phyloP scores from a whole-genome alignment of 1,140 invertebrate species.

The Apis florea region DNA sequence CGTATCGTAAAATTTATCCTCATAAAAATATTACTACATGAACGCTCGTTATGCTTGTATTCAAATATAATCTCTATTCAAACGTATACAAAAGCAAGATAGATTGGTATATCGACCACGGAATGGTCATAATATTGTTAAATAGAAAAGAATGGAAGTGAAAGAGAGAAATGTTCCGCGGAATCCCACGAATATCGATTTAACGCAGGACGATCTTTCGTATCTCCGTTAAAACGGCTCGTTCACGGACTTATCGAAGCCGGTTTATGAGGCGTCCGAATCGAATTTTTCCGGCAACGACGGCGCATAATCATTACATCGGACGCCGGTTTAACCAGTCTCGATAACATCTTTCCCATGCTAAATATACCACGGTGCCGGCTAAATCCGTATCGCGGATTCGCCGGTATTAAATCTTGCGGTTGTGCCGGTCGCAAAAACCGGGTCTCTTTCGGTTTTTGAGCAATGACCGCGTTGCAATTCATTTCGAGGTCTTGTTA shows the following conservation, averaged over 20 bases:
- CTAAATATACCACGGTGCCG: slow-evolving; percentile 69
- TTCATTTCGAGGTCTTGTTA: slow-evolving; percentile 21
- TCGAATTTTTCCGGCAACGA: slow-evolving; percentile 66
- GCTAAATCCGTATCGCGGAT: slow-evolving; percentile 72
- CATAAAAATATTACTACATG: not conserved
- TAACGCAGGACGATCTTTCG: slow-evolving; percentile 51
- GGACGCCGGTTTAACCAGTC: slow-evolving; percentile 73
- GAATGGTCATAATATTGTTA: not conserved
- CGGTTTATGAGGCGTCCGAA: slow-evolving; percentile 70
- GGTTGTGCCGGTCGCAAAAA: slow-evolving; percentile 16
- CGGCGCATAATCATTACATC: slow-evolving; percentile 72
- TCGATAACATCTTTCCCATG: slow-evolving; percentile 73
- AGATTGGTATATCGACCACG: not conserved
- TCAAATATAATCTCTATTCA: not conserved
- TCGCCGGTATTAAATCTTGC: slow-evolving; percentile 57
- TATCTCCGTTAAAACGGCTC: slow-evolving; percentile 67
- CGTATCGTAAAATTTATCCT: not conserved
- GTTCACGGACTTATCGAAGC: slow-evolving; percentile 67
- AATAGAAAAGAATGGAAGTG: not conserved
- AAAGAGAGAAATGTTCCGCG: slow-evolving; percentile 25
- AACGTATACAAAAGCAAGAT: not conserved
- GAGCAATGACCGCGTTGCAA: not conserved
- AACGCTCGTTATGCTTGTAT: not conserved
- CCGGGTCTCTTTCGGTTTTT: slow-evolving; percentile 12
- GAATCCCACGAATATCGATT: slow-evolving; percentile 48